Evolutionary conservation across 2,113 vertebrate species (phyloP).

Genomic region (Tyrannus savana): DNA sequence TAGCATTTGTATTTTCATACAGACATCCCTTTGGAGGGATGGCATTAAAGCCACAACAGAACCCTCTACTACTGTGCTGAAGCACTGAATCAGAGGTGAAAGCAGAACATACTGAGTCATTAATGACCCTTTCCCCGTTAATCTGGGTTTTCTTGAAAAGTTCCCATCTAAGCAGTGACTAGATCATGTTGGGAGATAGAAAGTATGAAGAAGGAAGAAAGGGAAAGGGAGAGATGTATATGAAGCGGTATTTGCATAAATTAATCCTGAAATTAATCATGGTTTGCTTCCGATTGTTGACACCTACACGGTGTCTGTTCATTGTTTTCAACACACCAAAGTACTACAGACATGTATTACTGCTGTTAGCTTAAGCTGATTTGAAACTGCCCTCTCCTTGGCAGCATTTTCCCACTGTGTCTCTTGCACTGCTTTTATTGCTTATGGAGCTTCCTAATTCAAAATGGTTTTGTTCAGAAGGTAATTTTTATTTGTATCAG

Average conservation of each 20-base stretch:
- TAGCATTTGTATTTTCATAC: background rate
- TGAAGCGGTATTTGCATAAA: background rate
- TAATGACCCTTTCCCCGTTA: background rate
- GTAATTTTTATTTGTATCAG: background rate
- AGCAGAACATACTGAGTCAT: background rate
- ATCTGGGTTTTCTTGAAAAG: constrained; percentile 20
- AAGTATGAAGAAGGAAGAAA: background rate
- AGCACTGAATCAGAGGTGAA: constrained; percentile 23
- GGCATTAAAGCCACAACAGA: background rate
- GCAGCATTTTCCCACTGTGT: background rate
- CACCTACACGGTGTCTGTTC: background rate
- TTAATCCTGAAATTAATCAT: constrained; percentile 5
- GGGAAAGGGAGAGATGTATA: background rate
- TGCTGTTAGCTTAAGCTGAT: background rate
- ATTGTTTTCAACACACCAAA: background rate
- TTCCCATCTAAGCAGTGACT: background rate
- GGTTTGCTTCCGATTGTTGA: background rate
- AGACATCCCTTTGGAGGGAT: background rate
- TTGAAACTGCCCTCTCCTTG: background rate
- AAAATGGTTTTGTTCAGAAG: background rate
- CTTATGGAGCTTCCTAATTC: background rate
- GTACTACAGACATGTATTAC: background rate
- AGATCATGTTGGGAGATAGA: background rate
- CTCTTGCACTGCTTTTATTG: background rate
- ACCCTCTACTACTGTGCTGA: background rate